phyloP scores from a whole-genome alignment of 2,888 invertebrate species.

The Congeria kusceri region DNA sequence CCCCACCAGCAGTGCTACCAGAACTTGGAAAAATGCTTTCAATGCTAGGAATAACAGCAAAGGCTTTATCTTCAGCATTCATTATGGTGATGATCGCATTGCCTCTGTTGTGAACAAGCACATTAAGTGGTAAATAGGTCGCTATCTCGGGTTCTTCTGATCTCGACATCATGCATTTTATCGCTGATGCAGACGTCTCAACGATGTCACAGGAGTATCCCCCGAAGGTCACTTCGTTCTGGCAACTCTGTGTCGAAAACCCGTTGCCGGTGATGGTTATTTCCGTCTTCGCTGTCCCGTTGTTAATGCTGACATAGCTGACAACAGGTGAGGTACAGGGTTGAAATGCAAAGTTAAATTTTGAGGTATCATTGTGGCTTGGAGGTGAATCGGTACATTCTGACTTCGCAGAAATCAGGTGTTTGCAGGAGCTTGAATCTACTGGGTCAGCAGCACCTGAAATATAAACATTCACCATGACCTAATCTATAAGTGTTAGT shows the following conservation, averaged over 20 bases:
- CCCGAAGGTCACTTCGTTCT: conserved; percentile 71
- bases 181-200: conserved; percentile 17
- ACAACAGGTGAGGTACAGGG: conserved; percentile 68
- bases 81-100: conserved; percentile 57
- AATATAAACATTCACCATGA: conserved; percentile 19
- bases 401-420: conserved; percentile 40
- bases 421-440: conserved; percentile 56
- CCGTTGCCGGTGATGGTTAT: conserved; percentile 70
- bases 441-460: conserved; percentile 63
- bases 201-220: conserved; percentile 49
- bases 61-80: conserved; percentile 51
- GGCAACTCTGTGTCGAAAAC: conserved; percentile 65
- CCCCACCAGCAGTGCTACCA: conserved; percentile 66
- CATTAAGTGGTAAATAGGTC: conserved; percentile 49
- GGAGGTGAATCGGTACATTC: conserved; percentile 59
- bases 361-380: conserved; percentile 41
- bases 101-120: conserved; percentile 65
- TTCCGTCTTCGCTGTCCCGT: conserved; percentile 65
- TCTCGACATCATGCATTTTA: conserved; percentile 57
- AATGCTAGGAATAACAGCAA: conserved; percentile 64
- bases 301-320: conserved; percentile 49
- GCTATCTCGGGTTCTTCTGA: conserved; percentile 58
- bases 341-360: conserved; percentile 70
- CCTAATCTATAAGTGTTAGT: too few relatives aligned
- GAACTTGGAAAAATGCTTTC: conserved; percentile 51